Evolutionary conservation across 2,888 invertebrate species (phyloP), one percentile per base, ranked within the genome.

Genomic region (Lycophotia porphyrea): DNA sequence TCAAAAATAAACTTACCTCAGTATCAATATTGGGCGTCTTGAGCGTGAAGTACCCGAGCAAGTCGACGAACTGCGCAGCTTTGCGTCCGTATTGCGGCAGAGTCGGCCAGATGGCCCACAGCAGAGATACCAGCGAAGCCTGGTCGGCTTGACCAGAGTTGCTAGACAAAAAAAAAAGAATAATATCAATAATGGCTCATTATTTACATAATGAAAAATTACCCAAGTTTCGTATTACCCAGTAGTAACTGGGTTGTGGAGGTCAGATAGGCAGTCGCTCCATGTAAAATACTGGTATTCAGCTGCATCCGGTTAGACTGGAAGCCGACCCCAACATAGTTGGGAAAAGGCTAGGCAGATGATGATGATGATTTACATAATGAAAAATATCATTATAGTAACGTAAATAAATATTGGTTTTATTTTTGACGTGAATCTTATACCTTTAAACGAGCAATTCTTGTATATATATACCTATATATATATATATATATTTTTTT

Each of bases 11-110:
- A 21, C 76, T 80, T 88, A 97, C 97, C 95, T 97, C 98, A 55
- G 97, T 97, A 7, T 97, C 97, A 73, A 97, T 97, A 78, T 98
- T 97, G 3, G 98, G 97, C 0, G 98, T 98, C 92, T 98, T 98
- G 36, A 99, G 97, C 0, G 99, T 98, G 92, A 99, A 98, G 94
- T 99, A 99, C 0, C 99, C 99, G 11, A 99, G 97, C 0, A 99
- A 97, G 93, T 99, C 99, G 0, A 99, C 99, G 95, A 99, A 99
- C 93, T 99, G 99, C 0, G 99, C 98, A 0, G 99, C 99, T 93
- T 99, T 98, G 4, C 98, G 97, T 0, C 99, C 99, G 92, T 99
- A 99, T 74, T 98, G 97, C 2, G 99, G 98, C 74, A 99, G 96
- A 67, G 98, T 96, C 1, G 99, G 98, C 99, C 99, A 99, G 84